Conservation (phyloP, 2,113 vertebrate species). For the Bostrychus sinensis region DNA sequence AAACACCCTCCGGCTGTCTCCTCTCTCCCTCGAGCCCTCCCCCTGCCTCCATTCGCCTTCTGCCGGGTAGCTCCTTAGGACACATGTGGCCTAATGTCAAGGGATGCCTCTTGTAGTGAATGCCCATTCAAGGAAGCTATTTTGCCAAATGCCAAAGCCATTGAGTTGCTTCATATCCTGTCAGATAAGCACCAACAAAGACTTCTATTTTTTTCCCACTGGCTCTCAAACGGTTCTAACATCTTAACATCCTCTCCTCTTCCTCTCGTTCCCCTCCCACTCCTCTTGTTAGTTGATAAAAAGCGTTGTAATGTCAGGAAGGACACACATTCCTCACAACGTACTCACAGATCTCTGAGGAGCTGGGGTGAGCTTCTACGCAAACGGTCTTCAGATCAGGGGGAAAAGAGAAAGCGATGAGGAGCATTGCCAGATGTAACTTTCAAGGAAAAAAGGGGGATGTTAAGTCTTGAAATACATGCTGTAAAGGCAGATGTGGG, state of each 20-base stretch:
- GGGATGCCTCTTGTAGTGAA: slow-evolving; percentile 68
- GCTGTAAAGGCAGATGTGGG: not conserved
- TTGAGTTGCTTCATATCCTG: slow-evolving; percentile 83
- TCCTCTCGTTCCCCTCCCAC: slow-evolving; percentile 58
- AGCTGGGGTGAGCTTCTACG: slow-evolving; percentile 37
- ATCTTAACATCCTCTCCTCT: slow-evolving; percentile 76
- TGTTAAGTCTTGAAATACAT: not conserved
- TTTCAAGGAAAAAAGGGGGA: not conserved
- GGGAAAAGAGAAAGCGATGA: slow-evolving; percentile 23
- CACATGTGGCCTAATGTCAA: slow-evolving; percentile 67
- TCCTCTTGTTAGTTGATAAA: slow-evolving; percentile 77
- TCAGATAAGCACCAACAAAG: slow-evolving; percentile 82
- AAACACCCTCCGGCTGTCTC: slow-evolving; percentile 74
- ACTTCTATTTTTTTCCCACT: slow-evolving; percentile 65
- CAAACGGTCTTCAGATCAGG: slow-evolving; percentile 57
- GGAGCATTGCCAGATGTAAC: slow-evolving; percentile 13
- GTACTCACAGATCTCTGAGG: slow-evolving; percentile 74
- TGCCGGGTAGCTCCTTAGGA: slow-evolving; percentile 48
- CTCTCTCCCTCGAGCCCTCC: slow-evolving; percentile 44
- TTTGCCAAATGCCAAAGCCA: slow-evolving; percentile 79
- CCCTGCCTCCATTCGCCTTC: slow-evolving; percentile 14
- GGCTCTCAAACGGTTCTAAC: slow-evolving; percentile 68
- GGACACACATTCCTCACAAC: slow-evolving; percentile 74
- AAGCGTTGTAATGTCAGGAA: slow-evolving; percentile 81
- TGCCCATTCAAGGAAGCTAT: slow-evolving; percentile 81